Evolutionary conservation across 2,888 invertebrate species (phyloP).

Genomic region (Heliconius ethilla): DNA sequence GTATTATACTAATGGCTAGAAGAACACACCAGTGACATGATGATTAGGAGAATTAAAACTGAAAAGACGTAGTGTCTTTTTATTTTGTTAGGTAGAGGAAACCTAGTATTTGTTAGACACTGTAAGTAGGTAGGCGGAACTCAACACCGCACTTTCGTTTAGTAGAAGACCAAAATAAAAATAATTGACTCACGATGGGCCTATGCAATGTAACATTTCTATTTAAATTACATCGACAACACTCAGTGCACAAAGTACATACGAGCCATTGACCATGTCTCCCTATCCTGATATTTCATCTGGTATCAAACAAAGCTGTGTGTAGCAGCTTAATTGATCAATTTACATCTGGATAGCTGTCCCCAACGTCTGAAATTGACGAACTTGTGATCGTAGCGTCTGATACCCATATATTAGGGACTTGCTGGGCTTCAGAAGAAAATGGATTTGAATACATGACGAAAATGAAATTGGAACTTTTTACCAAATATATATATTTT

Average conservation of each 20-base stretch:
- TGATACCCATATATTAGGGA: too few relatives aligned
- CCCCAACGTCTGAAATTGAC: neutral
- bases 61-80: too few relatives aligned
- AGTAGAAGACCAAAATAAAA: neutral
- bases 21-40: neutral
- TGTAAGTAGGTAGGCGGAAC: too few relatives aligned
- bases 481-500: too few relatives aligned
- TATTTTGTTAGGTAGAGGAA: too few relatives aligned
- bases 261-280: neutral
- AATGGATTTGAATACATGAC: too few relatives aligned
- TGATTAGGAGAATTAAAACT: neutral
- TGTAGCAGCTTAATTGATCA: slow-evolving; percentile 1
- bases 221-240: neutral
- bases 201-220: neutral
- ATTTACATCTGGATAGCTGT: slow-evolving; percentile 1
- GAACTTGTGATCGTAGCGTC: too few relatives aligned
- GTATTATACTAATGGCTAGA: neutral
- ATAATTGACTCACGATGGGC: too few relatives aligned
- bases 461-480: too few relatives aligned
- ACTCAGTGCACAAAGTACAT: neutral
- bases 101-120: too few relatives aligned
- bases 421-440: too few relatives aligned
- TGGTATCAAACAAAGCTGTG: neutral
- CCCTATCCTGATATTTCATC: neutral
- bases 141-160: too few relatives aligned